Percentiles rank a stretch among this genome's conserved stretches.
Conservation (phyloP, 2,888 invertebrate species). For the Neuroscelio doddi region DNA sequence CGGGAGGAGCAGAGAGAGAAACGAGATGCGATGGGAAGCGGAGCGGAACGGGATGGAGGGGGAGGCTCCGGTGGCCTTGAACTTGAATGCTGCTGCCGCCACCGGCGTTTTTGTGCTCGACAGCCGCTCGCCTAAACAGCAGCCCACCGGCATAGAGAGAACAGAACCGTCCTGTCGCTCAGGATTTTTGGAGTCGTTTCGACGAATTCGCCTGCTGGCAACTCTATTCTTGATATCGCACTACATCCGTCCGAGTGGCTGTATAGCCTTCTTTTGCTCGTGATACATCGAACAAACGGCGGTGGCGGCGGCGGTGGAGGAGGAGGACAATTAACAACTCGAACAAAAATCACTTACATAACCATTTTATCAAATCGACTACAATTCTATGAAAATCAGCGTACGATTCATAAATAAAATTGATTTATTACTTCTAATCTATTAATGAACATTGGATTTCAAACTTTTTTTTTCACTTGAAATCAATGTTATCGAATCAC, state of each 20-base stretch:
- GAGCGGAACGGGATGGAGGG: conserved; percentile 29
- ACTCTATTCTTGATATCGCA: background rate
- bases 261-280: too few relatives aligned
- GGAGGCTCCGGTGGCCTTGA: conserved; percentile 60
- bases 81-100: conserved; percentile 67
- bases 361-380: too few relatives aligned
- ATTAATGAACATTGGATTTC: too few relatives aligned
- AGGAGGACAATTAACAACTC: too few relatives aligned
- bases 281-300: background rate
- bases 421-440: too few relatives aligned
- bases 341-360: too few relatives aligned
- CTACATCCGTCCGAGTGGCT: background rate
- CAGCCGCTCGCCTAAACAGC: conserved; percentile 9
- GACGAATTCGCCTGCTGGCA: too few relatives aligned
- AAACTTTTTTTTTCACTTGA: too few relatives aligned
- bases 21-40: conserved; percentile 28
- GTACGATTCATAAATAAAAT: background rate
- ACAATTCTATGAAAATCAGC: too few relatives aligned
- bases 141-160: conserved; percentile 1
- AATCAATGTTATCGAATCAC: background rate
- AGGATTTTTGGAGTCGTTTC: background rate
- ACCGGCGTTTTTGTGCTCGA: conserved; percentile 63
- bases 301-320: too few relatives aligned
- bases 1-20: background rate
- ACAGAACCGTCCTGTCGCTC: background rate